Evolutionary conservation across 2,797 vertebrate genomes (phyloP).

Genomic region (Zenarchopterus dispar): DNA sequence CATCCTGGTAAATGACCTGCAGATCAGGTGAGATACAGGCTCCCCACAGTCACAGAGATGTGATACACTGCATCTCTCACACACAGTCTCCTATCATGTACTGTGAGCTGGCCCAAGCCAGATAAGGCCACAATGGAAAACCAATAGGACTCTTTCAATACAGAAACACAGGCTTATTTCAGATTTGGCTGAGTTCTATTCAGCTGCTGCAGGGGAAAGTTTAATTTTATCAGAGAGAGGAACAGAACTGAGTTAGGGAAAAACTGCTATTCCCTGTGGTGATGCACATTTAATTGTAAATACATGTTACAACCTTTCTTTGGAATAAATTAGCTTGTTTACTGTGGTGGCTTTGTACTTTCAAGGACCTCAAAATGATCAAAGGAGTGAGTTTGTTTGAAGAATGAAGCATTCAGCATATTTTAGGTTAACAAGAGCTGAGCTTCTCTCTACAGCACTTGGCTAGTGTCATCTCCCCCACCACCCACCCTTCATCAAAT

Average conservation of each 20-base stretch:
- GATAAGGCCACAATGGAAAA: slow-evolving; percentile 79
- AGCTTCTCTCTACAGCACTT: slow-evolving; percentile 58
- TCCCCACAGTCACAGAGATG: slow-evolving; percentile 67
- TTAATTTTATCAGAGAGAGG: slow-evolving; percentile 55
- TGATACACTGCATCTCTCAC: slow-evolving; percentile 62
- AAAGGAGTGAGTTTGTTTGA: slow-evolving; percentile 80
- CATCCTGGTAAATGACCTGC: slow-evolving; percentile 80
- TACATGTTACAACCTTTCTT: slow-evolving; percentile 74
- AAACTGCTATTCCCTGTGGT: slow-evolving; percentile 58
- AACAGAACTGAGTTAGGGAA: slow-evolving; percentile 34
- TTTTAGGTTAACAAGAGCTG: slow-evolving; percentile 78
- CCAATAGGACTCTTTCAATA: slow-evolving; percentile 67
- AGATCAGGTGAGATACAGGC: slow-evolving; percentile 77
- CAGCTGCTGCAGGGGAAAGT: slow-evolving; percentile 42
- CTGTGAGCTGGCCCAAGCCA: slow-evolving; percentile 64
- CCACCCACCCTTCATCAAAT: slow-evolving; percentile 49
- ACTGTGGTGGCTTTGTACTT: slow-evolving; percentile 69
- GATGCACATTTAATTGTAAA: slow-evolving; percentile 75
- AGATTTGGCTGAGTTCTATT: slow-evolving; percentile 40
- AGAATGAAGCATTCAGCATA: slow-evolving; percentile 80
- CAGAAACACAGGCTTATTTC: slow-evolving; percentile 49
- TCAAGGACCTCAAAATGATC: slow-evolving; percentile 73
- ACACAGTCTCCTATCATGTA: slow-evolving; percentile 50
- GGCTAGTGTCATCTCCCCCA: slow-evolving; percentile 47
- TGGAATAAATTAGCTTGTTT: slow-evolving; percentile 81